Evolutionary conservation across 1,140 invertebrate genomes (phyloP).

Genomic region (Luehdorfia chinensis): DNA sequence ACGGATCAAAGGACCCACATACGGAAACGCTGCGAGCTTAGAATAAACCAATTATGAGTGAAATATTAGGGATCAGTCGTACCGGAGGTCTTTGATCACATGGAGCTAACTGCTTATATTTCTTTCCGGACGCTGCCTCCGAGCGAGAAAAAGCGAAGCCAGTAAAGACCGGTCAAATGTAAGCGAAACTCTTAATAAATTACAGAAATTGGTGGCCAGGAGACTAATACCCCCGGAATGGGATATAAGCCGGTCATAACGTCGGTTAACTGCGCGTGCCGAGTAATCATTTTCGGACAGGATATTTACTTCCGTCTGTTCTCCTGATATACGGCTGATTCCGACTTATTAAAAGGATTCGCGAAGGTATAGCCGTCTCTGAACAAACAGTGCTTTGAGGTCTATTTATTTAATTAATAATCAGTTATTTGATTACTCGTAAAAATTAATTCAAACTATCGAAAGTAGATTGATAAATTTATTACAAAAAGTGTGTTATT

Average conservation of each 20-base stretch:
- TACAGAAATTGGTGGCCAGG: constrained; percentile 68
- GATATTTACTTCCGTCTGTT: constrained; percentile 72
- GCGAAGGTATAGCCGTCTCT: constrained; percentile 32
- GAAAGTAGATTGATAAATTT: too few species aligned
- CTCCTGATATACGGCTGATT: constrained; percentile 38
- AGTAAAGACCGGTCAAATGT: constrained; percentile 45
- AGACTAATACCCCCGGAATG: constrained; percentile 71
- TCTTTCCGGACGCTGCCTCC: constrained; percentile 44
- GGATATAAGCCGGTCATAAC: constrained; percentile 68
- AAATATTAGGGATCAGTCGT: constrained; percentile 75
- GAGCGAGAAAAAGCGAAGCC: constrained; percentile 61
- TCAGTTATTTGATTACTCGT: too few species aligned
- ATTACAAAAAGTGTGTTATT: too few species aligned
- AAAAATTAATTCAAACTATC: too few species aligned
- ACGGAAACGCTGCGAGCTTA: constrained; percentile 71
- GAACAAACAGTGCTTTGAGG: constrained; percentile 22
- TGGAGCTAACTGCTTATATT: constrained; percentile 55
- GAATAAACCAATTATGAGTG: constrained; percentile 77
- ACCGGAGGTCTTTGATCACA: constrained; percentile 66
- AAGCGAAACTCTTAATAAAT: constrained; percentile 65
- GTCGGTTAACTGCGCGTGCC: constrained; percentile 61
- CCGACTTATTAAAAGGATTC: constrained; percentile 60
- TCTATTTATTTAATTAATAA: too few species aligned
- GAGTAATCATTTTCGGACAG: constrained; percentile 71
- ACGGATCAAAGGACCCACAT: constrained; percentile 70